These are phyloP conservation scores for Pteropus rufus DNA, from an alignment of 2,797 vertebrate species.

Conservation along the genomic window DNA sequence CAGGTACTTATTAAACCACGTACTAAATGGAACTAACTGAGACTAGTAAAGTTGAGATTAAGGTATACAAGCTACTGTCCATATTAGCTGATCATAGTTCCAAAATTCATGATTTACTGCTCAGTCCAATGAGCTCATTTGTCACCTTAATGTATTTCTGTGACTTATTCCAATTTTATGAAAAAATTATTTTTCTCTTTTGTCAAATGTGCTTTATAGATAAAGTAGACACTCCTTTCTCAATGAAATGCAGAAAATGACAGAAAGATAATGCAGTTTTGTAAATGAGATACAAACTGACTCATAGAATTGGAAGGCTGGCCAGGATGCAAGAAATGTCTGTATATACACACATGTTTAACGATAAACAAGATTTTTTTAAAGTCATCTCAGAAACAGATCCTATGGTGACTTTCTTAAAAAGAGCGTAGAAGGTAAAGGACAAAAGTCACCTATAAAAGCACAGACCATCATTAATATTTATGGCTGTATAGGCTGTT, in stretches of 20 bases:
- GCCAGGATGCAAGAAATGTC: neutral
- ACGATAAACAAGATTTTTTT: neutral
- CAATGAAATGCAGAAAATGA: neutral
- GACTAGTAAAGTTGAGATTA: neutral
- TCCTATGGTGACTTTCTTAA: neutral
- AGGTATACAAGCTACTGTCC: neutral
- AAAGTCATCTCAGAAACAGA: slow-evolving; percentile 22
- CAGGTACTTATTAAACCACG: neutral
- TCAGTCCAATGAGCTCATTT: neutral
- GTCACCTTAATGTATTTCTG: neutral
- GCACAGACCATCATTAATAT: neutral
- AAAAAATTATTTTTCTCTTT: neutral
- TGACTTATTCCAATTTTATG: slow-evolving; percentile 21
- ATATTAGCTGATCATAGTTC: neutral
- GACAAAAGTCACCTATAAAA: neutral
- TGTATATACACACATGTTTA: neutral
- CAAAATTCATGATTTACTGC: neutral
- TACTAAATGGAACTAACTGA: neutral
- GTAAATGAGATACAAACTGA: neutral
- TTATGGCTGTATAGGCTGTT: neutral
- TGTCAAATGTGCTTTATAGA: slow-evolving; percentile 24
- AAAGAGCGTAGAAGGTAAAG: neutral
- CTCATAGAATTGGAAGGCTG: neutral
- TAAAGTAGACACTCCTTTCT: neutral
- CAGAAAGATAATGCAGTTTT: neutral